These are phyloP conservation scores for Heliornis fulica DNA, from an alignment of 2,113 vertebrate species.

Conservation along the genomic window DNA sequence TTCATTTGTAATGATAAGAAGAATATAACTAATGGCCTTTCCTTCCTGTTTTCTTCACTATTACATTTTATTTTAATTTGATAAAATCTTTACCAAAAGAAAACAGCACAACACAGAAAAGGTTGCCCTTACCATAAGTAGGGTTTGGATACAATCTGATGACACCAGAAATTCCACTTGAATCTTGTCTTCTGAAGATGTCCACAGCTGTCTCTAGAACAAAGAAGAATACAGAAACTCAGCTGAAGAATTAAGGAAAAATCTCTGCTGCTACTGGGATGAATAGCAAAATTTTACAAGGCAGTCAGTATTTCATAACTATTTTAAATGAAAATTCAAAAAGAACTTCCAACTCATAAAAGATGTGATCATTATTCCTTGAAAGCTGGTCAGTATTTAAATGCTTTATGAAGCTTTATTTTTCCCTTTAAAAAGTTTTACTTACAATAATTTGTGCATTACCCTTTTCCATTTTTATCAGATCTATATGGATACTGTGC, in stretches of 20 bases:
- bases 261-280: background rate
- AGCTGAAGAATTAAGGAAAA: background rate
- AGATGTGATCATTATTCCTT: background rate
- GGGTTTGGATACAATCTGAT: background rate
- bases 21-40: background rate
- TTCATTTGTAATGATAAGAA: background rate
- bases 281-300: background rate
- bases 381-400: background rate
- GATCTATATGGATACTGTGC: background rate
- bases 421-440: background rate
- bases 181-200: background rate
- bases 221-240: background rate
- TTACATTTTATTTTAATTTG: background rate
- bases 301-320: background rate
- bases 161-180: background rate
- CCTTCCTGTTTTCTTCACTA: background rate
- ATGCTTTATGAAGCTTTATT: background rate
- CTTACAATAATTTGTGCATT: background rate
- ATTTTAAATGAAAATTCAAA: background rate
- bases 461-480: background rate
- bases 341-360: background rate
- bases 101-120: background rate
- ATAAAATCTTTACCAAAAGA: background rate
- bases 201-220: background rate
- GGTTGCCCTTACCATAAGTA: background rate